Evolutionary conservation across 2,797 vertebrate genomes (phyloP).

Genomic region (Helarctos malayanus): DNA sequence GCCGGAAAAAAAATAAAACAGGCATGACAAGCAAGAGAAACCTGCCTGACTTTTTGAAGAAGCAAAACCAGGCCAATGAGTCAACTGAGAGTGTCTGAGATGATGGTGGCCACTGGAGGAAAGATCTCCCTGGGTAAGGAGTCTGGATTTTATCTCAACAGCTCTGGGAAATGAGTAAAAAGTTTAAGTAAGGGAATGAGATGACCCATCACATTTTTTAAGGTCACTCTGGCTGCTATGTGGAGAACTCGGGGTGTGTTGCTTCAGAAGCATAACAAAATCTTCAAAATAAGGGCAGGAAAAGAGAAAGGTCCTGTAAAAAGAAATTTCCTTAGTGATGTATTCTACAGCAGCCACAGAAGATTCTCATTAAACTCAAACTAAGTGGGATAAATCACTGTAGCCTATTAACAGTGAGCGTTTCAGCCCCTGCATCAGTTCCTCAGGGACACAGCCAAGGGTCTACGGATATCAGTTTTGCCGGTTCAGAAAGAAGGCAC

Average conservation of each 20-base stretch:
- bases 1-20: background rate
- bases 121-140: background rate
- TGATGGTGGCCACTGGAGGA: background rate
- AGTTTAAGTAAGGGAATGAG: background rate
- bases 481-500: background rate
- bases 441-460: background rate
- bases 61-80: background rate
- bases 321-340: background rate
- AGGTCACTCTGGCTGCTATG: background rate
- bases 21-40: background rate
- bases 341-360: background rate
- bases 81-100: background rate
- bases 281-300: background rate
- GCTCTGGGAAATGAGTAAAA: no score
- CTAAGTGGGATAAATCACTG: rapidly evolving
- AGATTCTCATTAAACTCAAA: background rate
- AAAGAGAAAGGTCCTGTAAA: background rate
- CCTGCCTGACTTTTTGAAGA: background rate
- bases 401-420: background rate
- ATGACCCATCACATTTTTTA: background rate
- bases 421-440: background rate
- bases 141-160: background rate
- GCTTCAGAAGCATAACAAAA: background rate
- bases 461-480: background rate
- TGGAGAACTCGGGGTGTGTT: background rate